These are phyloP conservation scores for Gorilla gorilla DNA, from an alignment of 2,113 vertebrate species.

Conservation along the genomic window DNA sequence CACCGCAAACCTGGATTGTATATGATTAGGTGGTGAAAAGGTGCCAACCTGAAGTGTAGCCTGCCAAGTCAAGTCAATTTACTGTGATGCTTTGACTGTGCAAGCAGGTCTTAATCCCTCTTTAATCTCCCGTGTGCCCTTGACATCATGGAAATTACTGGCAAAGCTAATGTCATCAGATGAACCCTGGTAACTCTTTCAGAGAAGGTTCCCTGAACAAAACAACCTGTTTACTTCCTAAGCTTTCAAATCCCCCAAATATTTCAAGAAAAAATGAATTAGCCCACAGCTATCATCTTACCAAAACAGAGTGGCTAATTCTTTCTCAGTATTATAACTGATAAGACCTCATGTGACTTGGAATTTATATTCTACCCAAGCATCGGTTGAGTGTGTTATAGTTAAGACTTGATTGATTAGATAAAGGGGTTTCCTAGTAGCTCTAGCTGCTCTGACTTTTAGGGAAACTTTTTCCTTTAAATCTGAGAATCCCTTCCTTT, in stretches of 20 bases:
- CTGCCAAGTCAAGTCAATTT: slow-evolving; percentile 86
- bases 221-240: slow-evolving; percentile 76
- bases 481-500: slow-evolving; percentile 52
- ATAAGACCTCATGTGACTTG: slow-evolving; percentile 65
- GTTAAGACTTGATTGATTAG: slow-evolving; percentile 80
- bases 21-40: slow-evolving; percentile 81
- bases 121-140: slow-evolving; percentile 85
- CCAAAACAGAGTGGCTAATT: slow-evolving; percentile 70
- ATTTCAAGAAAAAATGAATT: slow-evolving; percentile 66
- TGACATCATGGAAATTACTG: slow-evolving; percentile 87
- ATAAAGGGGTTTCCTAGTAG: slow-evolving; percentile 81
- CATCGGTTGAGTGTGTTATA: slow-evolving; percentile 73
- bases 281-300: slow-evolving; percentile 70
- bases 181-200: slow-evolving; percentile 83
- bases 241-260: slow-evolving; percentile 70
- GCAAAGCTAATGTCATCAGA: slow-evolving; percentile 84
- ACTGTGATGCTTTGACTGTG: slow-evolving; percentile 82
- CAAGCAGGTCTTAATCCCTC: slow-evolving; percentile 82
- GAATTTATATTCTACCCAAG: slow-evolving; percentile 68
- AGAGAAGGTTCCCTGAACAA: slow-evolving; percentile 78
- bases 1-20: slow-evolving; percentile 80
- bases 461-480: slow-evolving; percentile 62
- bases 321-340: slow-evolving; percentile 72
- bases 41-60: slow-evolving; percentile 79
- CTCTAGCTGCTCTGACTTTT: slow-evolving; percentile 68